Percentiles rank a stretch among this genome's conserved stretches.
Conservation (phyloP, 1,140 invertebrate genomes). For the Macrobrachium rosenbergii region DNA sequence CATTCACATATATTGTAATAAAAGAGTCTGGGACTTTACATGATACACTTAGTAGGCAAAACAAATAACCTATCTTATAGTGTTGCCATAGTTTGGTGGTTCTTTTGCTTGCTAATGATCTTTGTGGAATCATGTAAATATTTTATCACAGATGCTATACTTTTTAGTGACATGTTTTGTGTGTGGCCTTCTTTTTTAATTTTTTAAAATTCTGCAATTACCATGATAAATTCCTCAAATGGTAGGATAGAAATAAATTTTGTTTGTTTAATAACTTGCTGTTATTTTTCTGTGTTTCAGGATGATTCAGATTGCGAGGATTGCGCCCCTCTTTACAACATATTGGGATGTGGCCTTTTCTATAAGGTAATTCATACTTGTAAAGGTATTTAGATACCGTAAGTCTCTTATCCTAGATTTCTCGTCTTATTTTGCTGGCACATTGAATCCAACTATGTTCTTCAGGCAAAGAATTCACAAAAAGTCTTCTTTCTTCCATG, state of each 20-base stretch:
- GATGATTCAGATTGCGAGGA: constrained; percentile 69
- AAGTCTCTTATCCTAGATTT: background rate
- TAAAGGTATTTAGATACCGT: background rate
- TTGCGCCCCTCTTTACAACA: constrained; percentile 69
- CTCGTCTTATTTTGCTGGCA: background rate
- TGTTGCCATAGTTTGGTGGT: too few relatives aligned
- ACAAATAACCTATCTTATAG: too few relatives aligned
- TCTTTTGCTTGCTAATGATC: too few relatives aligned
- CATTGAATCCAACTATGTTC: background rate
- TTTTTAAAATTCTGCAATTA: too few relatives aligned
- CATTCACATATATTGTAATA: too few relatives aligned
- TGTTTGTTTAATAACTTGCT: background rate
- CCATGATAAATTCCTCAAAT: background rate
- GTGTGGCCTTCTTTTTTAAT: too few relatives aligned
- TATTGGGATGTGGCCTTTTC: constrained; percentile 70
- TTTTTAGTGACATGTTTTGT: too few relatives aligned
- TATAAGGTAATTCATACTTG: constrained; percentile 69
- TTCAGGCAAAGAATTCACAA: background rate
- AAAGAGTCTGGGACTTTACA: too few relatives aligned
- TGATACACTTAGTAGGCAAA: too few relatives aligned
- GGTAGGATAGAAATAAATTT: background rate
- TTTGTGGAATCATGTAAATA: too few relatives aligned
- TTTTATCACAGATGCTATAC: too few relatives aligned
- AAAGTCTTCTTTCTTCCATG: background rate
- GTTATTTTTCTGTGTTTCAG: background rate